phyloP scores from a whole-genome alignment of 1,140 invertebrate genomes.

The Nasonia vitripennis region DNA sequence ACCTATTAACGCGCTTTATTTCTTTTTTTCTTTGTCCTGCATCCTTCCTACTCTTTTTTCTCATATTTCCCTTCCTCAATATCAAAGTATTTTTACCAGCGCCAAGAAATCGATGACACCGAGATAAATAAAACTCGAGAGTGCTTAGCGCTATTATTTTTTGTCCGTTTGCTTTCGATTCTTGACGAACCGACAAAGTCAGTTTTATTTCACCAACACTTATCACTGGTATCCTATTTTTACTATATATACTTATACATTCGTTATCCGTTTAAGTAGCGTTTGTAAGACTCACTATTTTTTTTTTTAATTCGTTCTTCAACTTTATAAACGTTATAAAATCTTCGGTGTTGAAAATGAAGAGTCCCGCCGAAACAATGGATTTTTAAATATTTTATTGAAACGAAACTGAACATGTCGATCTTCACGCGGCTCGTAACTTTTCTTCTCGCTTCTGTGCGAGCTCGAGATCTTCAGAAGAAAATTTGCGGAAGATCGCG shows the following conservation, averaged over 20 bases:
- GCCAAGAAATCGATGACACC: slow-evolving; percentile 42
- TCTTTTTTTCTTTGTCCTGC: slow-evolving; percentile 10
- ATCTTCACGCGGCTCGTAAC: slow-evolving; percentile 27
- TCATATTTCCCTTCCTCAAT: slow-evolving; percentile 13
- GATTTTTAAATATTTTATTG: not conserved
- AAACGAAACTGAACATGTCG: slow-evolving; percentile 44
- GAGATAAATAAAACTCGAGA: slow-evolving; percentile 39
- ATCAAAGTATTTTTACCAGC: not conserved
- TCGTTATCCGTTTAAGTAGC: slow-evolving; percentile 30
- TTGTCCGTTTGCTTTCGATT: slow-evolving; percentile 12
- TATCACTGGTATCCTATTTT: slow-evolving; percentile 38
- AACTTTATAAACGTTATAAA: not conserved
- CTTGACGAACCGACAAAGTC: slow-evolving; percentile 31
- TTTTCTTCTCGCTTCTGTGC: slow-evolving; percentile 21
- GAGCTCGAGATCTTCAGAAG: not conserved
- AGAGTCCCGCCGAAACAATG: not conserved
- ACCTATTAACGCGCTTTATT: slow-evolving; percentile 31
- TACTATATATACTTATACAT: slow-evolving; percentile 17
- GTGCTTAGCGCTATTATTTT: slow-evolving; percentile 31
- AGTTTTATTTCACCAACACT: slow-evolving; percentile 44
- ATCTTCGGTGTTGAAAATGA: slow-evolving; percentile 30
- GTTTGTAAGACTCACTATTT: slow-evolving; percentile 21
- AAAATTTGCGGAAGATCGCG: slow-evolving; percentile 41
- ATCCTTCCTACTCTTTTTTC: not conserved
- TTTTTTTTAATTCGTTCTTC: slow-evolving; percentile 8